Evolutionary conservation across 2,888 invertebrate species (phyloP).

Genomic region (Byasa hedistus): DNA sequence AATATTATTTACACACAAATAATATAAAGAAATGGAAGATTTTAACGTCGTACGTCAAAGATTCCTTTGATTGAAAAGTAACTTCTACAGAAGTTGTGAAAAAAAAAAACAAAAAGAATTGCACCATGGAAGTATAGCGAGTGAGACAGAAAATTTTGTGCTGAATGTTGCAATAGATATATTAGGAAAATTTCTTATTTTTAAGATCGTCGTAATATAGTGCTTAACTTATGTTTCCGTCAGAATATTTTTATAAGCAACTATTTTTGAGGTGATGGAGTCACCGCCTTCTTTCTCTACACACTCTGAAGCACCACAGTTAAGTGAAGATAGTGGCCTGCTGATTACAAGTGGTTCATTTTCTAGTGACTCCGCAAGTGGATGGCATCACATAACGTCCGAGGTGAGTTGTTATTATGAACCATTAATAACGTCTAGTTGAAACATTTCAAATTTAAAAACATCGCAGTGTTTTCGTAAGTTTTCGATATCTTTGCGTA

Average conservation of each 20-base stretch:
- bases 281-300: slow-evolving; percentile 88
- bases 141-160: slow-evolving; percentile 35
- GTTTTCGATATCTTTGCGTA: slow-evolving; percentile 1
- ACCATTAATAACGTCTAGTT: slow-evolving; percentile 19
- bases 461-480: slow-evolving; percentile 2
- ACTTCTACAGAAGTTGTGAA: slow-evolving; percentile 14
- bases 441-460: slow-evolving; percentile 12
- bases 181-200: slow-evolving; percentile 42
- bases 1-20: not conserved
- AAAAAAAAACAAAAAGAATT: slow-evolving; percentile 24
- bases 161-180: slow-evolving; percentile 40
- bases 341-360: slow-evolving; percentile 86
- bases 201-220: slow-evolving; percentile 43
- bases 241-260: slow-evolving; percentile 41
- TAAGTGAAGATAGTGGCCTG: slow-evolving; percentile 88
- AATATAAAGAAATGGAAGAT: not conserved
- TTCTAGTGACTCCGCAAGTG: slow-evolving; percentile 86
- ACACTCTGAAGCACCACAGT: slow-evolving; percentile 85
- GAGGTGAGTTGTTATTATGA: slow-evolving; percentile 73
- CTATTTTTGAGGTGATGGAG: slow-evolving; percentile 81
- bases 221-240: slow-evolving; percentile 49
- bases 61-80: slow-evolving; percentile 8
- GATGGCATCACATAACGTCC: slow-evolving; percentile 83
- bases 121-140: slow-evolving; percentile 29
- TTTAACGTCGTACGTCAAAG: not conserved